Base-by-base conservation (phyloP, 2,888 invertebrate species). In the Druceiella hillmani region DNA sequence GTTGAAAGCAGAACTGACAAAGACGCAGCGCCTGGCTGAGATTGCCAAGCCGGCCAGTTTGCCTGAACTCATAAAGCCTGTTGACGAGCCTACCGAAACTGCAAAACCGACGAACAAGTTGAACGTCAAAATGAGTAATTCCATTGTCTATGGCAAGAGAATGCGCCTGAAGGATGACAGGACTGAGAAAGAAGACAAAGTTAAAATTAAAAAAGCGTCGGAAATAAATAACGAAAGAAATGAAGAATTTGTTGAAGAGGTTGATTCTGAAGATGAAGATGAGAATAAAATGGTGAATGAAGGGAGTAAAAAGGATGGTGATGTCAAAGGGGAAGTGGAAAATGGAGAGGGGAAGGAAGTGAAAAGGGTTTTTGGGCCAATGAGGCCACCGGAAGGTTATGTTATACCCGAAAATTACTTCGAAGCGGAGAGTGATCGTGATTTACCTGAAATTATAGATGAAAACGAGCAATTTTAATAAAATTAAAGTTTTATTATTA, bases 1-100 rank as follows among this genome's bases (percentile, higher is more conserved):
- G 41, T 56, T 92, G 3, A 80, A 78, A 51, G 62, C 67, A 6
- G 88, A 92, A 52, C 76, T 87, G 41, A 61, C 67, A 0, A 79
- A 78, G 51, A 60, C 87, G 0, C 72, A 82, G 24, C 79, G 81
- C 13, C 61, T 94, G 14, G 78, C 87, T 0, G 83, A 87, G 47
- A 66, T 94, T 25, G 81, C 83, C 0, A 77, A 79, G 43, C 88
- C 88, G 0, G 75, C 83, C 0, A 58, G 72, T 50, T 59, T 81
- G 29, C 81, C 81, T 11, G 60, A 71, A 2, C 56, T 78, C 1
- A 50, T 64, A 14, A 55, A 61, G 38, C 51, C 52, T 28, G 48
- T 51, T 14, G 51, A 56, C 15, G 41, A 42, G 20, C 6, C 36
- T 47, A 31, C 36, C 34, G 26, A 45, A 43, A 31, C 47, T 46